Evolutionary conservation across 2,797 vertebrate species (phyloP), one percentile per base, ranked within the genome.

Genomic region (Diplodus puntazzo): DNA sequence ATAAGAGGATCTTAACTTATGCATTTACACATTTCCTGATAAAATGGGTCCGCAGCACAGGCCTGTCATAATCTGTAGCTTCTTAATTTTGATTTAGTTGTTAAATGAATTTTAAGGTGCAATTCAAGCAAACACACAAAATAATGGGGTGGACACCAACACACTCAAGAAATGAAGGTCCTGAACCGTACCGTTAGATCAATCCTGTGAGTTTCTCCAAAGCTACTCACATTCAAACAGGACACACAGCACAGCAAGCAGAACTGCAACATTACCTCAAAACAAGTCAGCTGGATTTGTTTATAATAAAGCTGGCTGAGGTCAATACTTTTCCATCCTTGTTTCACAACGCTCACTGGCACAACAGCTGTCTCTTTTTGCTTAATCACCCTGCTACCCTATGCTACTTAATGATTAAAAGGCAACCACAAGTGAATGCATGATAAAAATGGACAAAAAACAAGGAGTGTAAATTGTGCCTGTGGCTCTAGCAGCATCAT

Each of bases 401-500:
- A 34, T 83, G 87, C 84, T 88, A 90, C 79, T 78, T 89, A 91
- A 91, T 90, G 91, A 92, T 92, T 89, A 95, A 91, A 94, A 94
- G 80, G 91, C 88, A 92, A 89, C 92, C 90, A 90, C 79, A 94
- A 93, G 84, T 84, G 82, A 89, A 89, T 76, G 85, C 88, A 92
- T 86, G 81, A 92, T 83, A 86, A 90, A 93, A 89, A 88, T 70
- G 89, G 91, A 90, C 93, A 94, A 94, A 89, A 96, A 92, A 92
- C 90, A 92, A 84, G 71, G 75, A 87, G 91, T 90, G 88, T 93
- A 92, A 85, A 94, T 91, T 92, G 91, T 96, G 97, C 97, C 97
- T 94, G 95, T 96, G 96, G 97, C 97, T 96, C 96, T 86, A 86
- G 63, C 79, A 87, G 94, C 94, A 95, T 96, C 95, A 96, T 95